A percentile compares a stretch with the other conserved stretches of the same genome.
Evolutionary conservation across 37 sponge, comb jelly and placozoan genomes (phyloP).

Genomic region (Aphrocallistes beatrix): DNA sequence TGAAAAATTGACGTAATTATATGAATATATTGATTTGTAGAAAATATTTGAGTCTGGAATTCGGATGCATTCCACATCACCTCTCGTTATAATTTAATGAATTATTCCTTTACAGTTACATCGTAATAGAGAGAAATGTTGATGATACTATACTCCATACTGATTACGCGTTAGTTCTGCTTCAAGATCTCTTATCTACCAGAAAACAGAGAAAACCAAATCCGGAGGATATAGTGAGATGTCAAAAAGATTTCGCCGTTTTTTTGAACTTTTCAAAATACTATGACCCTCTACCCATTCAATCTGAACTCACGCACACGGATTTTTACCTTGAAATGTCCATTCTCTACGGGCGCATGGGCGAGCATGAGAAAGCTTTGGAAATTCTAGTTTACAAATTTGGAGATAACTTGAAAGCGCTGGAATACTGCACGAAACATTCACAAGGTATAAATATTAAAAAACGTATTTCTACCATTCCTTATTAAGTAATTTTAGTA

Average conservation of each 20-base stretch:
- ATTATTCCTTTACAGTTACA: not conserved
- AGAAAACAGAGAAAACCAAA: not conserved
- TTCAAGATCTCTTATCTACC: not conserved
- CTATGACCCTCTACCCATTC: conserved; percentile 10
- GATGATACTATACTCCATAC: not conserved
- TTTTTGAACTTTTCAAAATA: not conserved
- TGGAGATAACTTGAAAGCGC: conserved; percentile 35
- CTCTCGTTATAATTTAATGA: not conserved
- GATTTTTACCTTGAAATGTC: conserved; percentile 1
- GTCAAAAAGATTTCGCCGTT: not conserved
- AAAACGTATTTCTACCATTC: too few relatives aligned
- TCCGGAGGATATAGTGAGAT: not conserved
- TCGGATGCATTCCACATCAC: too few relatives aligned
- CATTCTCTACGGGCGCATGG: conserved; percentile 35
- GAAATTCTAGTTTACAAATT: conserved; percentile 41
- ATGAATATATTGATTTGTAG: too few relatives aligned
- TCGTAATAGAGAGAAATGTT: not conserved
- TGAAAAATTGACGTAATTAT: too few relatives aligned
- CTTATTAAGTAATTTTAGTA: too few relatives aligned
- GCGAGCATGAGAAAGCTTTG: conserved; percentile 64
- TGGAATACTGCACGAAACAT: conserved; percentile 37
- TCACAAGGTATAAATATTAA: conserved; percentile 52
- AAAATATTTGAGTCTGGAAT: too few relatives aligned
- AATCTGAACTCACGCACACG: not conserved
- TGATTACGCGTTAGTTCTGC: not conserved